Evolutionary conservation across 2,888 invertebrate genomes (phyloP).

Genomic region (Melinaea marsaeus): DNA sequence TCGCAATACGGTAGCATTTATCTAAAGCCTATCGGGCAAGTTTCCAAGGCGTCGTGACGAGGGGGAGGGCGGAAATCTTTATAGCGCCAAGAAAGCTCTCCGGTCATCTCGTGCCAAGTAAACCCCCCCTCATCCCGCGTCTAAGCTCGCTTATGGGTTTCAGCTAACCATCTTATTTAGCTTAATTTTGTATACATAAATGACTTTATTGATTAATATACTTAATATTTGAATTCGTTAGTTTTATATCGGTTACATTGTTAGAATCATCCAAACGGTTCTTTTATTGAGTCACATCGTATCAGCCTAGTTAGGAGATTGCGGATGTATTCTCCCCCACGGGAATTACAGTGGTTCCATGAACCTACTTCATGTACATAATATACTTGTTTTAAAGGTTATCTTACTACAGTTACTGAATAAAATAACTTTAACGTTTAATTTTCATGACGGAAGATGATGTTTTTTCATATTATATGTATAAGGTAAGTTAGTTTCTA

Average conservation of each 20-base stretch:
- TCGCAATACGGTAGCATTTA: slow-evolving; percentile 59
- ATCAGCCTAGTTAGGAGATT: background rate
- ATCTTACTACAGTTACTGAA: too few relatives aligned
- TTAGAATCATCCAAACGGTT: too few relatives aligned
- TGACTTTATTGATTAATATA: too few relatives aligned
- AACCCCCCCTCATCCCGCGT: slow-evolving; percentile 34
- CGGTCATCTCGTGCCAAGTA: slow-evolving; percentile 52
- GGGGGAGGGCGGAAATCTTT: slow-evolving; percentile 43
- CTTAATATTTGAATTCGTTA: too few relatives aligned
- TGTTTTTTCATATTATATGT: background rate
- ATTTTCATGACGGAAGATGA: too few relatives aligned
- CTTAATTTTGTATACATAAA: slow-evolving; percentile 11
- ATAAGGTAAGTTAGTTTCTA: slow-evolving; percentile 25
- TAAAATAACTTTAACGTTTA: too few relatives aligned
- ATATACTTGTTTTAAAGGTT: background rate
- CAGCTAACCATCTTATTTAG: slow-evolving; percentile 20
- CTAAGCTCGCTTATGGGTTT: slow-evolving; percentile 31
- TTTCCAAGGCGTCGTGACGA: slow-evolving; percentile 59
- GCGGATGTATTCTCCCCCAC: slow-evolving; percentile 14
- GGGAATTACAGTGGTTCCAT: slow-evolving; percentile 13
- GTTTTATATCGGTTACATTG: too few relatives aligned
- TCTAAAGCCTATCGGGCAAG: slow-evolving; percentile 65
- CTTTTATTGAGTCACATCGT: too few relatives aligned
- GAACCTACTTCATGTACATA: background rate
- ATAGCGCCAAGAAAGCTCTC: slow-evolving; percentile 50